Conservation (phyloP, 2,797 vertebrate genomes). For the Chromobotia macracanthus region DNA sequence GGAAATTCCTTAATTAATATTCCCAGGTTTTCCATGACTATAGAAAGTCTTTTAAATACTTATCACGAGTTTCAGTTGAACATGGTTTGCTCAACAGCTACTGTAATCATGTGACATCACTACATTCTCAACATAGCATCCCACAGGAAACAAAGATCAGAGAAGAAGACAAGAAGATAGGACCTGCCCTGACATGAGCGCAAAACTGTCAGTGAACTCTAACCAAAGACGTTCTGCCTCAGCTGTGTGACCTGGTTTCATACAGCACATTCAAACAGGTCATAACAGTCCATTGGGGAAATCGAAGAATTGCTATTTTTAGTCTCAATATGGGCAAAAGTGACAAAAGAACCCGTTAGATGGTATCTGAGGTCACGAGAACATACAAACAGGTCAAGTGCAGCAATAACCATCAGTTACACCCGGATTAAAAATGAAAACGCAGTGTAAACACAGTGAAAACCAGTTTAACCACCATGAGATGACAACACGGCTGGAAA, state of each 20-base stretch:
- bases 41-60: neutral
- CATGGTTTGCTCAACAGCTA: neutral
- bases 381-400: slow-evolving; percentile 21
- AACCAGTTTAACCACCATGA: slow-evolving; percentile 34
- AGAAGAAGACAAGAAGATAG: slow-evolving; percentile 21
- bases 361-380: slow-evolving; percentile 18
- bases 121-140: slow-evolving; percentile 56
- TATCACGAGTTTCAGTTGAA: neutral
- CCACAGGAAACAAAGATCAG: slow-evolving; percentile 41
- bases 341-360: neutral
- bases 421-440: neutral
- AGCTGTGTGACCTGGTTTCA: slow-evolving; percentile 16
- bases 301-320: slow-evolving; percentile 10
- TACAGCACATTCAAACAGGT: neutral
- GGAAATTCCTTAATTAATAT: neutral
- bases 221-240: neutral
- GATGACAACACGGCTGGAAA: neutral
- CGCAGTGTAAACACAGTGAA: slow-evolving; percentile 17
- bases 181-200: slow-evolving; percentile 40
- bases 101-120: slow-evolving; percentile 46
- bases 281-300: neutral
- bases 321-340: neutral
- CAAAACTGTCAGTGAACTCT: slow-evolving; percentile 38
- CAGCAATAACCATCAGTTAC: slow-evolving; percentile 13
- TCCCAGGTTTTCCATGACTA: neutral